Evolutionary conservation across 2,888 invertebrate species (phyloP), one percentile per base, ranked within the genome.

Genomic region (Chesias legatella): DNA sequence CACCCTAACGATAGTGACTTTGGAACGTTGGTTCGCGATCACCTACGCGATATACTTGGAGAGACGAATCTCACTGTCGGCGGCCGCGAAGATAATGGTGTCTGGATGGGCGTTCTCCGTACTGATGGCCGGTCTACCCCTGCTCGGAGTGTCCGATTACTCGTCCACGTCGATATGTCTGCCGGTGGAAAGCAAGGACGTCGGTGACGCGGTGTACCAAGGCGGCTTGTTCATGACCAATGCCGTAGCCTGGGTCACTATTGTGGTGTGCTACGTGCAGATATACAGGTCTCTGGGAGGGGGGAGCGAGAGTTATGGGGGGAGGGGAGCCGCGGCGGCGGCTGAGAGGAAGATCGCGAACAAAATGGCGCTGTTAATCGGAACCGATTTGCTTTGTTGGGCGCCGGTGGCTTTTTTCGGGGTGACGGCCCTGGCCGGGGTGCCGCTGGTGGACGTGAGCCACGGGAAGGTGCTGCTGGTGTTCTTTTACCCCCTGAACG

Each of bases 361-460:
- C 69, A 94, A 96, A 67, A 97, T 97, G 95, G 94, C 95, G 0
- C 79, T 97, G n/a, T 86, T 98, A 23, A 94, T 95, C 3, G 94
- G 95, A 53, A 95, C 96, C 0, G 94, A 97, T 76, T 92, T 96
- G 60, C 91, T 93, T 0, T 95, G 94, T 59, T 94, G 94, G 91
- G 94, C 96, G 6, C 97, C 97, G 0, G 95, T 97, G 6, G 94
- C 96, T 0, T 96, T 97, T 69, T 95, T 96, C 64, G 94, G 95
- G 0, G 85, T 96, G 3, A 96, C 96, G 0, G 97, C 97, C 0
- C 82, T 97, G 23, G 92, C 95, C 0, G 96, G 96, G 0, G 92
- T 90, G 56, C 95, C 97, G 0, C 78, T 97, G 48, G 95, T 97
- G 27, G 94, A 94, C 57, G 93, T 97, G 0, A 93, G 93, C 5